Percentiles rank a stretch among this genome's conserved stretches.
Evolutionary conservation across 2,888 invertebrate species (phyloP).

Genomic region (Cantharis rufa): DNA sequence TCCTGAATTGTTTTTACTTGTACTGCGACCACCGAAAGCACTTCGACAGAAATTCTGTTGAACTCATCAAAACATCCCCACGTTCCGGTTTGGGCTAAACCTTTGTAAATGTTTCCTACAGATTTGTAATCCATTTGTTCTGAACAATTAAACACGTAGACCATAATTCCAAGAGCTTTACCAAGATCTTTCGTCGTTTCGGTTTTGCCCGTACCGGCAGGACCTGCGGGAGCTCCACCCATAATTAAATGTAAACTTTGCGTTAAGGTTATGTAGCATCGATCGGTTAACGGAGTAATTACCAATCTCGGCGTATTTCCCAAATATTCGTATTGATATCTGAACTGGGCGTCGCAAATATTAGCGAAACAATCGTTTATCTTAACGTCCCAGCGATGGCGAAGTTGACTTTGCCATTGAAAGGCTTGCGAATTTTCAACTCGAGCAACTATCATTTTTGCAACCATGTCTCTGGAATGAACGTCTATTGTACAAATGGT

Average conservation of each 20-base stretch:
- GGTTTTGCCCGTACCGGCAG: constrained; percentile 95
- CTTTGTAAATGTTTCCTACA: constrained; percentile 93
- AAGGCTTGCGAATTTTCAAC: constrained; percentile 80
- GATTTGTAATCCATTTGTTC: constrained; percentile 56
- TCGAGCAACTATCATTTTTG: constrained; percentile 81
- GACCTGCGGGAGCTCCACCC: constrained; percentile 96
- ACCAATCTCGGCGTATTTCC: constrained; percentile 93
- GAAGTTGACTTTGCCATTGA: constrained; percentile 90
- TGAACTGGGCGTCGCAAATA: constrained; percentile 93
- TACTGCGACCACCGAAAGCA: constrained; percentile 92
- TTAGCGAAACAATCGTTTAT: constrained; percentile 85
- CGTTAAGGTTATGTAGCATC: constrained; percentile 93
- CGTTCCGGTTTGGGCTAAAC: constrained; percentile 91
- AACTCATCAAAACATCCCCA: constrained; percentile 99
- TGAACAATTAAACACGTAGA: background rate
- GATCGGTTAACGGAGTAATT: constrained; percentile 92
- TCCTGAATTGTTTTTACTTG: constrained; percentile 87
- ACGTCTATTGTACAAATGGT: constrained; percentile 96
- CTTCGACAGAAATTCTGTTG: constrained; percentile 93
- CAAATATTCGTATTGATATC: constrained; percentile 91
- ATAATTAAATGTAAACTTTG: constrained; percentile 81
- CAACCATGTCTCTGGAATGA: constrained; percentile 91
- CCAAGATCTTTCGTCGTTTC: constrained; percentile 97
- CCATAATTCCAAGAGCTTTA: constrained; percentile 92
- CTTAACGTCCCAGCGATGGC: constrained; percentile 81